Evolutionary conservation across 2,113 vertebrate genomes (phyloP), one percentile per base, ranked within the genome.

Genomic region (Gobiocypris rarus): DNA sequence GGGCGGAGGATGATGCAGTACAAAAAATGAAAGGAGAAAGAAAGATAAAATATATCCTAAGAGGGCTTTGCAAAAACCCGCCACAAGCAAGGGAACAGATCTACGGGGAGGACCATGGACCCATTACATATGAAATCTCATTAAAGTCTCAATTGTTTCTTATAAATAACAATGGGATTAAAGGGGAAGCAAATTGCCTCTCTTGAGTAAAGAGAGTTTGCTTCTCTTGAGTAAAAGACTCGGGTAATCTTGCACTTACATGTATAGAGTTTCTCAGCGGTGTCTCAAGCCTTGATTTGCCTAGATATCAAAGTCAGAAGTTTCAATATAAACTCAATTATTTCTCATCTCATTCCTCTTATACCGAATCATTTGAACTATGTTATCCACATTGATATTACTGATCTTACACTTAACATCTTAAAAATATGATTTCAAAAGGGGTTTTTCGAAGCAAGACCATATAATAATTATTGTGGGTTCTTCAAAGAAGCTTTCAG

Each of bases 1-100:
- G 91, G 93, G 93, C 89, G 92, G 93, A 92, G 93, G 93, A 92
- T 91, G 90, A 90, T 93, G 92, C 91, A 84, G 92, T 88, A 90
- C 81, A 87, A 88, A 91, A 86, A 89, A 83, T 78, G 74, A 67
- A 56, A 82, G 41, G 26, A 74, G 70, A 73, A 63, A 45, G 71
- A 71, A 22, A n/a, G 59, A 31, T 38, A n/a, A 83, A 52, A 81
- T 34, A 56, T 67, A 65, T 80, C 38, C 24, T 52, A 54, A 54
- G 52, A 19, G 52, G 52, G 17, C 17, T 54, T 54, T 50, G 24
- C 5, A 8, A 24, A 26, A 54, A 38, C 5, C 45, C 1, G 1
- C 2, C 11, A 69, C 11, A 50, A 81, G 43, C n/a, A 7, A 45
- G 24, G 5, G n/a, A 74, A 50, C 3, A 13, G 70, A 50, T 74